phyloP scores from a whole-genome alignment of 1,140 invertebrate genomes.

The Papilio helenus region DNA sequence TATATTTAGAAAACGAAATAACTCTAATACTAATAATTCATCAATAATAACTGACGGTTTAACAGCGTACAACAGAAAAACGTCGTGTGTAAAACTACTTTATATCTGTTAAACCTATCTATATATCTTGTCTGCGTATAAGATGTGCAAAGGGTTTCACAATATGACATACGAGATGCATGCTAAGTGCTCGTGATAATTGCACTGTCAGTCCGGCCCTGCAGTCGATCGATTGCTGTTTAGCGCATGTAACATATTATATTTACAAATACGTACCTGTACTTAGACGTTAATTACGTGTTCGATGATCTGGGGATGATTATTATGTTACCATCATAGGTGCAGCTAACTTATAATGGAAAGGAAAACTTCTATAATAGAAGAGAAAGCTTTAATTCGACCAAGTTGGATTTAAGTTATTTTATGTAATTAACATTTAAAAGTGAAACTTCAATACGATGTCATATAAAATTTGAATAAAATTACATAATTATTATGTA shows the following conservation, averaged over 20 bases:
- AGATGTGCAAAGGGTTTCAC: slow-evolving; percentile 5
- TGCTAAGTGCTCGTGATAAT: slow-evolving; percentile 32
- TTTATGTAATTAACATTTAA: not conserved
- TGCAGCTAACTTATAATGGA: not conserved
- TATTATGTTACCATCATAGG: not conserved
- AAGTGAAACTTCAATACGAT: not conserved
- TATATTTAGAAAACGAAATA: no score
- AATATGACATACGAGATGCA: slow-evolving; percentile 17
- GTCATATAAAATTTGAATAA: not conserved
- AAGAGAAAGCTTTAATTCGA: not conserved
- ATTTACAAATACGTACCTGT: not conserved
- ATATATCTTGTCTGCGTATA: not conserved
- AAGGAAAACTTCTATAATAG: not conserved
- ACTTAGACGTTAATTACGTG: not conserved
- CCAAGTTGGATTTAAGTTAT: not conserved
- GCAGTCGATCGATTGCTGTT: slow-evolving; percentile 23
- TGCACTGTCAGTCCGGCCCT: slow-evolving; percentile 22
- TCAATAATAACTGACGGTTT: no score
- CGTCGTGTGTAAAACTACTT: not conserved
- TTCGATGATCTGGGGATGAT: not conserved
- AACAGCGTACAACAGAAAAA: no score
- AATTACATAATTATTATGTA: not conserved
- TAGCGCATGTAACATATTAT: slow-evolving; percentile 10
- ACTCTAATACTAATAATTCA: no score
- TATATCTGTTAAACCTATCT: not conserved